These are phyloP conservation scores for Wiebesia pumilae DNA, from an alignment of 1,140 invertebrate genomes.

Conservation along the genomic window DNA sequence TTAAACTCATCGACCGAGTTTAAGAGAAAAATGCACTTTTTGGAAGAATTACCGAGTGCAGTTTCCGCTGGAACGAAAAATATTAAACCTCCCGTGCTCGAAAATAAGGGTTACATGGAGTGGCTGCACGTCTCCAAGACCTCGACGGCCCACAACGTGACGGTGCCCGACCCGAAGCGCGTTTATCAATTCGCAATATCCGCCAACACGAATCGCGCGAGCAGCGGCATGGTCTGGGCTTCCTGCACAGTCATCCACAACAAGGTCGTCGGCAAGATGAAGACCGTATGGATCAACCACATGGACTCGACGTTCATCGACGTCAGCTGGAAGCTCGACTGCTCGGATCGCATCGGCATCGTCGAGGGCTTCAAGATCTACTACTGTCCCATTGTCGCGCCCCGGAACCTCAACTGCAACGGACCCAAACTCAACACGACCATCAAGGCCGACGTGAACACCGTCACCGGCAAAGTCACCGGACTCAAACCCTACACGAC, in stretches of 20 bases:
- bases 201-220: conserved; percentile 78
- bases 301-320: conserved; percentile 78
- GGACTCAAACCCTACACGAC: conserved; percentile 84
- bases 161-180: conserved; percentile 71
- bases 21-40: too few relatives aligned
- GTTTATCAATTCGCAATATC: conserved; percentile 84
- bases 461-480: conserved; percentile 67
- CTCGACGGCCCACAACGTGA: conserved; percentile 74
- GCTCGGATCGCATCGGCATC: conserved; percentile 80
- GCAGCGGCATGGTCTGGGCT: conserved; percentile 87
- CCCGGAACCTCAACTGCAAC: conserved; percentile 73
- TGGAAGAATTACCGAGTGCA: too few relatives aligned
- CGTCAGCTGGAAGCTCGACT: conserved; percentile 83
- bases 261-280: conserved; percentile 81
- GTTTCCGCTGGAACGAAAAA: background rate
- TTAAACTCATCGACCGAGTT: too few relatives aligned
- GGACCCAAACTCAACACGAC: conserved; percentile 71
- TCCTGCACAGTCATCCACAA: conserved; percentile 84
- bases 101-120: conserved; percentile 74
- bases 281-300: conserved; percentile 78
- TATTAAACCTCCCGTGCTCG: conserved; percentile 52
- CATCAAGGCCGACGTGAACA: conserved; percentile 71
- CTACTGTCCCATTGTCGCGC: conserved; percentile 80
- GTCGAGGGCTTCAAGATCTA: conserved; percentile 81
- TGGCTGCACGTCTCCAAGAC: conserved; percentile 76